Evolutionary conservation across 2,888 invertebrate species (phyloP).

Genomic region (Drosophila neutralis): DNA sequence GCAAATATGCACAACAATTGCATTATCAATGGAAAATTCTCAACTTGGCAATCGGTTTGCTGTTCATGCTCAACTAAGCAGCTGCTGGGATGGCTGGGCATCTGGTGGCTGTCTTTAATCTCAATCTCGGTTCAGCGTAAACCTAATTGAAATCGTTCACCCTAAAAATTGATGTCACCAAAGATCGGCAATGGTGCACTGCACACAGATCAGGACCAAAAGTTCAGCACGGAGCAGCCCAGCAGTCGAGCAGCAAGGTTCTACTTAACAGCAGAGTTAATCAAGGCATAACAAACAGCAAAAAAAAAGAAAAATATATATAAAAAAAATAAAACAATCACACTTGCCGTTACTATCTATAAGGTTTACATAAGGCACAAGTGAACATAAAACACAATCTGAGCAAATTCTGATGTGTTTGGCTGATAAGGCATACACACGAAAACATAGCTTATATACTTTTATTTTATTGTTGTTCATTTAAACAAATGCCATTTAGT

Average conservation of each 20-base stretch:
- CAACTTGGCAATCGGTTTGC: conserved; percentile 42
- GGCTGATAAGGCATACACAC: conserved; percentile 28
- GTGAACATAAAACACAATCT: conserved; percentile 5
- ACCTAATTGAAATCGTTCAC: conserved; percentile 84
- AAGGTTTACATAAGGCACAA: conserved; percentile 30
- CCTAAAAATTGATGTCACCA: conserved; percentile 84
- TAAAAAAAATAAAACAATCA: conserved; percentile 28
- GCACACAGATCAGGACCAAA: conserved; percentile 76
- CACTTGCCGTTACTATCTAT: conserved; percentile 42
- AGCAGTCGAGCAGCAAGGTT: conserved; percentile 39
- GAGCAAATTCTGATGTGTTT: conserved; percentile 21
- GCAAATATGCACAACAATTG: conserved; percentile 38
- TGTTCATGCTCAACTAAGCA: conserved; percentile 55
- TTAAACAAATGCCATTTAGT: conserved; percentile 37
- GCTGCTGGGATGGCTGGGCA: conserved; percentile 11
- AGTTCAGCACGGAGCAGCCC: conserved; percentile 66
- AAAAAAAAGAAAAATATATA: conserved; percentile 10
- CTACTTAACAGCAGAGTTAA: conserved; percentile 31
- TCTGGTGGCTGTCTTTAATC: conserved; percentile 61
- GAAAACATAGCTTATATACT: not conserved
- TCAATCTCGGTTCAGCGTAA: conserved; percentile 70
- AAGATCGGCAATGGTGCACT: conserved; percentile 73
- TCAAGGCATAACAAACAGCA: conserved; percentile 30
- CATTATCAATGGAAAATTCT: conserved; percentile 52
- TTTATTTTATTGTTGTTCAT: conserved; percentile 6